Evolutionary conservation across 2,888 invertebrate genomes (phyloP), one percentile per base, ranked within the genome.

Genomic region (Phragmatobia fuliginosa): DNA sequence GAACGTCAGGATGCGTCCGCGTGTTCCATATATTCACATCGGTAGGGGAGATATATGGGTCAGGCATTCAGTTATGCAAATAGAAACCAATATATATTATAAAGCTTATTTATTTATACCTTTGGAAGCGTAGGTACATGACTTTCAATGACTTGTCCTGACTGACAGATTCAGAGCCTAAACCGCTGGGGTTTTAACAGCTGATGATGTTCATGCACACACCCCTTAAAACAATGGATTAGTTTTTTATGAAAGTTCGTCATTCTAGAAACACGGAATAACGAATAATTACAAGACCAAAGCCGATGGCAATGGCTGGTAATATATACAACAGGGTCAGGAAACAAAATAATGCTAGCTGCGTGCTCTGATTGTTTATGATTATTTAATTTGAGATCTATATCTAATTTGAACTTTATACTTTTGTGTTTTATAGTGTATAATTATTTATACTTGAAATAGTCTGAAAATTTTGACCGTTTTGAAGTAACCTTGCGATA

Each of bases 1-100:
- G 65, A 63, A 70, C 62, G 21, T 41, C 58, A 45, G 67, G 36
- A 52, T n/a, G 68, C 45, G n/a, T 49, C 8, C 45, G 45, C 1
- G 7, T 45, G 45, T 5, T n/a, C 21, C 21, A 49, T 49, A n/a
- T 49, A 49, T 49, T 21, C n/a, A 45, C 21, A 21, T 18, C 21
- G n/a, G n/a, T 10, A 49, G n/a, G n/a, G 21, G n/a, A 49, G 18
- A 21, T 6, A 49, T 49, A 49, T 49, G 8, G 21, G 21, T 21
- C 45, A 21, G 45, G 45, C 67, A 62, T 56, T 28, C 56, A 56
- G 16, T 4, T 11, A 52, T 14, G 25, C 11, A 25, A 52, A 8
- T 11, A 11, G 11, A 14, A 11, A 10, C 10, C 10, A 14, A 52
- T 52, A 21, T n/a, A 14, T n/a, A 2, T 49, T 11, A n/a, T n/a